Percentiles rank a stretch among this genome's conserved stretches.
These are phyloP conservation scores for Drosophila willistoni DNA, from an alignment of 1,140 invertebrate genomes.

Conservation along the genomic window DNA sequence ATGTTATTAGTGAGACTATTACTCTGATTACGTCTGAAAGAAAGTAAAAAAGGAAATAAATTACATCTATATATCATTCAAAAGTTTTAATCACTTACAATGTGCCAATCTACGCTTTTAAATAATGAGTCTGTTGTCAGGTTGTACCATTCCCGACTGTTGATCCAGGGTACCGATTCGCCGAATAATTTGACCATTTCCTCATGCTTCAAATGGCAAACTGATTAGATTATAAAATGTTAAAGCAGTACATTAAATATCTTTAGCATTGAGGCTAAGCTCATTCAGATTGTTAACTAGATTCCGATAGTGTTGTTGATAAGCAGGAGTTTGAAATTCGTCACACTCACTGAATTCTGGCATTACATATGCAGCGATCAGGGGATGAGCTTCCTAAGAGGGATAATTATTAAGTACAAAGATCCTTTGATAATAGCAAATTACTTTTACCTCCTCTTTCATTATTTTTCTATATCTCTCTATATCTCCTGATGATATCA, in stretches of 20 bases:
- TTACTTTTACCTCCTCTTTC: constrained; percentile 26
- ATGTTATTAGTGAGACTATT: neutral
- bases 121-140: constrained; percentile 35
- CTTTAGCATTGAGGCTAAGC: constrained; percentile 30
- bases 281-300: constrained; percentile 32
- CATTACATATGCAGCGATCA: constrained; percentile 37
- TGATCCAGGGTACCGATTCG: neutral
- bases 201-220: constrained; percentile 32
- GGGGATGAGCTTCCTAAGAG: constrained; percentile 21
- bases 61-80: too few relatives aligned
- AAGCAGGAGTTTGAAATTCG: constrained; percentile 36
- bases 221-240: constrained; percentile 40
- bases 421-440: neutral
- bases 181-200: constrained; percentile 42
- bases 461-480: constrained; percentile 25
- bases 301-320: constrained; percentile 25
- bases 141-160: constrained; percentile 38
- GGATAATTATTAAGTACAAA: neutral
- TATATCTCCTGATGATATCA: too few relatives aligned
- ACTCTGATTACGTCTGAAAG: constrained; percentile 7
- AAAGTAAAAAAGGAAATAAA: neutral
- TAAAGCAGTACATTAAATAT: constrained; percentile 25
- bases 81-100: constrained; percentile 34
- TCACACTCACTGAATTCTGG: constrained; percentile 18
- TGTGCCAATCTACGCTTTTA: constrained; percentile 19